Evolutionary conservation across 2,888 invertebrate species (phyloP).

Genomic region (Itoplectis maculator): DNA sequence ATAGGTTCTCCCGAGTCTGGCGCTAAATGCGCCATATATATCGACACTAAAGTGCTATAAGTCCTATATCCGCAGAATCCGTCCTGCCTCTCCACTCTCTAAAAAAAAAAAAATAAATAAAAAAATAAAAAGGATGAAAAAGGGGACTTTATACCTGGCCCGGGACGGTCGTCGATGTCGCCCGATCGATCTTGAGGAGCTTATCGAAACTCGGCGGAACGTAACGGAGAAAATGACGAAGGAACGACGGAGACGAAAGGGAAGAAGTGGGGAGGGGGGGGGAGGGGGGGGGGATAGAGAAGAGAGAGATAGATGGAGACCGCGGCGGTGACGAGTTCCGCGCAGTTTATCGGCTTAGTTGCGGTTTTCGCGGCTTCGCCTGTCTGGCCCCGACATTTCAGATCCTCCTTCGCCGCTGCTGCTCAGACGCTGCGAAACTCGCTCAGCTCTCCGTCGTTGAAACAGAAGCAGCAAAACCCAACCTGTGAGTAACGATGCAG

Average conservation of each 20-base stretch:
- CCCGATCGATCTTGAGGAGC: slow-evolving; percentile 77
- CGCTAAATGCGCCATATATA: slow-evolving; percentile 2
- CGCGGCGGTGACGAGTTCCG: slow-evolving; percentile 51
- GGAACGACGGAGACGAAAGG: slow-evolving; percentile 35
- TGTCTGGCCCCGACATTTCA: slow-evolving; percentile 53
- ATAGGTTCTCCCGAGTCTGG: background rate
- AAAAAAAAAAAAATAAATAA: slow-evolving; percentile 28
- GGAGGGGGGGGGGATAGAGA: too few species aligned
- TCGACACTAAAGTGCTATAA: background rate
- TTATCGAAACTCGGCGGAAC: slow-evolving; percentile 77
- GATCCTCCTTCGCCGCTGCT: slow-evolving; percentile 20
- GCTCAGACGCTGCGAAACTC: slow-evolving; percentile 23
- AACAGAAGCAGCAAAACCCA: slow-evolving; percentile 1
- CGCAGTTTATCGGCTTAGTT: slow-evolving; percentile 66
- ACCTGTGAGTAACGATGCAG: slow-evolving; percentile 21
- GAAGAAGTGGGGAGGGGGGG: too few species aligned
- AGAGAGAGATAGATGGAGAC: slow-evolving; percentile 27
- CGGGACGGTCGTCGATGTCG: slow-evolving; percentile 67
- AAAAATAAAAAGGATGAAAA: slow-evolving; percentile 30
- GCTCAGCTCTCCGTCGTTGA: background rate
- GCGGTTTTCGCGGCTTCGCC: slow-evolving; percentile 66
- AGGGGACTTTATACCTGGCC: slow-evolving; percentile 34
- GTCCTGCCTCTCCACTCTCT: slow-evolving; percentile 14
- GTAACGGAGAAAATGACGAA: slow-evolving; percentile 76
- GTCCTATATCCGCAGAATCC: slow-evolving; percentile 46